Conservation (phyloP, 1,140 invertebrate genomes). For the Psilanteris sp. region DNA sequence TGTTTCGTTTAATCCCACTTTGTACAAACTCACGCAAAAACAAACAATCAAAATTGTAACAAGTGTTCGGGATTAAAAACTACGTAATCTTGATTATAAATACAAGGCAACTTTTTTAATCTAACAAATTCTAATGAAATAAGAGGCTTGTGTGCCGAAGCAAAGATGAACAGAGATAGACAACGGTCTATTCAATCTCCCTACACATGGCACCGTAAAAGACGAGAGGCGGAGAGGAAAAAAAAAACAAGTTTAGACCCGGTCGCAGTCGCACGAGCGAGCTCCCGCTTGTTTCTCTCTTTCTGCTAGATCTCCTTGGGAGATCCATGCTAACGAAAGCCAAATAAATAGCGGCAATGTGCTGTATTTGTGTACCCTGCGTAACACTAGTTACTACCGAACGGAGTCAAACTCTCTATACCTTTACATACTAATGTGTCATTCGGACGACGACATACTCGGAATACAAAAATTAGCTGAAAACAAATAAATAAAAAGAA, state of each 20-base stretch:
- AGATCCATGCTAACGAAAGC: conserved; percentile 62
- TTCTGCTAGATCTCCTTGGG: conserved; percentile 61
- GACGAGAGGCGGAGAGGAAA: conserved; percentile 16
- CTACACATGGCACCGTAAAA: conserved; percentile 46
- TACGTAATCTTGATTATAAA: no score
- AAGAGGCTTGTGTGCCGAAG: conserved; percentile 24
- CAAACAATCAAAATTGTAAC: no score
- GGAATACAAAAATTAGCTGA: conserved; percentile 16
- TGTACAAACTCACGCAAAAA: no score
- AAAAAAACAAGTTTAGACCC: conserved; percentile 50
- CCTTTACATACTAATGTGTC: conserved; percentile 10
- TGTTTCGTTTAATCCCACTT: no score
- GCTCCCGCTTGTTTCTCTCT: conserved; percentile 19
- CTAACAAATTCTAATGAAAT: conserved; percentile 55
- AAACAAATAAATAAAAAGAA: conserved; percentile 3
- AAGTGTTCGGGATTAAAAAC: no score
- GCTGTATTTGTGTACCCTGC: conserved; percentile 52
- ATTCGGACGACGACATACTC: conserved; percentile 8
- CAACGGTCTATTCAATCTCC: conserved; percentile 56
- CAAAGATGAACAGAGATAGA: conserved; percentile 28
- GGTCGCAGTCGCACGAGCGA: conserved; percentile 32
- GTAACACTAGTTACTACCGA: conserved; percentile 54
- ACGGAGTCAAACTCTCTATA: conserved; percentile 27
- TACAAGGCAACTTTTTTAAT: conserved; percentile 50
- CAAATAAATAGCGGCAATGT: conserved; percentile 61